A percentile compares a stretch with the other conserved stretches of the same genome.
phyloP scores from a whole-genome alignment of 2,113 vertebrate genomes.

The Pseudolaguvia tuberculata region DNA sequence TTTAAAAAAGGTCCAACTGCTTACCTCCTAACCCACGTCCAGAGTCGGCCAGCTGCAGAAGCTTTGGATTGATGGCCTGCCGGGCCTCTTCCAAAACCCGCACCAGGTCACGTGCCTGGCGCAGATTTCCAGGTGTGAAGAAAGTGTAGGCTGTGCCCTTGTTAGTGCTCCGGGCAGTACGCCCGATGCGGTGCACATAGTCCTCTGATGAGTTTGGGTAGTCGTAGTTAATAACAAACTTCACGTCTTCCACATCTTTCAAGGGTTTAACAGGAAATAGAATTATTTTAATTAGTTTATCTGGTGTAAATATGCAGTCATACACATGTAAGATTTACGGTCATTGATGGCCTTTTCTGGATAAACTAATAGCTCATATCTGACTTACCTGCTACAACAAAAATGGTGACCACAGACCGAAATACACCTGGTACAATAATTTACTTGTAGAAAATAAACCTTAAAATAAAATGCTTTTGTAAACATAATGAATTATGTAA shows the following conservation, averaged over 20 bases:
- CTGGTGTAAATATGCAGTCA: background rate
- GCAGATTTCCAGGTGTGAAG: conserved; percentile 95
- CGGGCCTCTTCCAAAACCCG: conserved; percentile 92
- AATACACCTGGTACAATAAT: background rate
- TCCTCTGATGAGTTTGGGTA: conserved; percentile 97
- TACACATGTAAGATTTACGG: background rate
- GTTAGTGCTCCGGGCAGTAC: conserved; percentile 96
- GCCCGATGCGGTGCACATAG: conserved; percentile 95
- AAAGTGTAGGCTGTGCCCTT: conserved; percentile 98
- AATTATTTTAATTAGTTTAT: background rate
- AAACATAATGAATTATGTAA: background rate
- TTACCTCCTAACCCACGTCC: conserved; percentile 80
- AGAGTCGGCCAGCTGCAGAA: conserved; percentile 91
- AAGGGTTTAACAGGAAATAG: conserved; percentile 17
- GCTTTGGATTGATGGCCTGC: conserved; percentile 94
- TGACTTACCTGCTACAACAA: conserved; percentile 14
- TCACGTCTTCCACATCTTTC: conserved; percentile 96
- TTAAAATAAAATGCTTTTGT: background rate
- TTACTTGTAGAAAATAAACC: background rate
- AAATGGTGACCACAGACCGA: background rate
- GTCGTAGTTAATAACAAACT: conserved; percentile 99
- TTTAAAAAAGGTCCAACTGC: background rate
- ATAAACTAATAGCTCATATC: background rate
- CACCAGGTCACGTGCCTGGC: conserved; percentile 91
- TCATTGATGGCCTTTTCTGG: background rate